Evolutionary conservation across 2,113 vertebrate genomes (phyloP).

Genomic region (Phycodurus eques): DNA sequence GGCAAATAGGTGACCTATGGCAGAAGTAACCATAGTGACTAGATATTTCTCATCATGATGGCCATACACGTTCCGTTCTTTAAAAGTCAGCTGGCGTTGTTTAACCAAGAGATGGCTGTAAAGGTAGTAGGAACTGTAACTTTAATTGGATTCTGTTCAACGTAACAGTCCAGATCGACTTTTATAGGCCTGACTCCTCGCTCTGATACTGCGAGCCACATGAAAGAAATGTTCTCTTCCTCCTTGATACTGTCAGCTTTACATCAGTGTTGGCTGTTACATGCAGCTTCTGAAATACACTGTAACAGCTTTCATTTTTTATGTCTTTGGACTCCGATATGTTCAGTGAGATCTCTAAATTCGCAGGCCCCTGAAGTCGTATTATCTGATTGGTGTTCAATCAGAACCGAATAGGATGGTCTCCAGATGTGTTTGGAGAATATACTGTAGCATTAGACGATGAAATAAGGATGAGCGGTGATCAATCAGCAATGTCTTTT

Average conservation of each 20-base stretch:
- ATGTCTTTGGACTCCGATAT: not conserved
- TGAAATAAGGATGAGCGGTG: no score
- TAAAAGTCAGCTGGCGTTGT: conserved; percentile 32
- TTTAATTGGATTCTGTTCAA: conserved; percentile 61
- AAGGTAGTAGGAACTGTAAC: conserved; percentile 12
- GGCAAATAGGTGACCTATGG: conserved; percentile 18
- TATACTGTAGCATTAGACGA: no score
- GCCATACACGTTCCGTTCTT: conserved; percentile 28
- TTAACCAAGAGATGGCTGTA: conserved; percentile 16
- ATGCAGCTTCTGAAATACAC: not conserved
- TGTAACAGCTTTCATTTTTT: not conserved
- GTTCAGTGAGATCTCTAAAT: not conserved
- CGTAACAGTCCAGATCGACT: conserved; percentile 42
- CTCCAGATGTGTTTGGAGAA: no score
- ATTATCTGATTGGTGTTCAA: not conserved
- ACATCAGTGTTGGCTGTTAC: conserved; percentile 16
- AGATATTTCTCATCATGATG: conserved; percentile 45
- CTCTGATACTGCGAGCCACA: conserved; percentile 44
- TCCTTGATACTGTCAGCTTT: conserved; percentile 23
- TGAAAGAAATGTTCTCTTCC: conserved; percentile 35
- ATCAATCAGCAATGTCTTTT: not conserved
- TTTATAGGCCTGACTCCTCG: conserved; percentile 39
- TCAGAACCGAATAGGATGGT: not conserved
- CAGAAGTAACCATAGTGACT: conserved; percentile 12
- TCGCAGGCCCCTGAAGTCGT: not conserved